Evolutionary conservation across 1,140 invertebrate genomes (phyloP), one percentile per base, ranked within the genome.

Genomic region (Lasioglossum baleicum): DNA sequence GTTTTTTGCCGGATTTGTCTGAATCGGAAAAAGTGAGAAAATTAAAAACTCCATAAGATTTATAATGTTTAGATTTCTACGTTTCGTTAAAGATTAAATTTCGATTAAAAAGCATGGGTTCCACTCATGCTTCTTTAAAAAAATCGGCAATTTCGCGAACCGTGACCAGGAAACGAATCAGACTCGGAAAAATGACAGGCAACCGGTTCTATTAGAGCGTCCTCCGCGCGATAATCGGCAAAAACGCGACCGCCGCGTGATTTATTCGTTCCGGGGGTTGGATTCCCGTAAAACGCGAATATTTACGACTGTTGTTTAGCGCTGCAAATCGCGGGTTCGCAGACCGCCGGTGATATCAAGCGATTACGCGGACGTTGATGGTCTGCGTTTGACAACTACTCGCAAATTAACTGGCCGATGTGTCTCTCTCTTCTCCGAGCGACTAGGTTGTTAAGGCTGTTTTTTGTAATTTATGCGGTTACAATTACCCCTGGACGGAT

Each of bases 161-260:
- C 75, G 66, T 61, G 44, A 61, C 75, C 75, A 76, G 75, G 75
- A 76, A 76, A 76, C 75, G 40, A 76, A 76, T 76, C 69, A 60
- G 70, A 26, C 17, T 15, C 17, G 5, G 63, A 48, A 76, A 70
- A 70, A 76, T 76, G 56, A 61, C 56, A 26, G 10, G 35, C 26
- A 70, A 76, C 75, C 66, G 75, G 75, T 76, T 70, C n/a, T 35
- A 48, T 69, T 48, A 61, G 17, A 31, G 44, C 58, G 69, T 13
- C 56, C 60, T 64, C 72, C 58, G 72, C 31, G 40, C 26, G 17
- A 1, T 35, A 31, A 35, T 15, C 44, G 11, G 15, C 40, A 76
- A 61, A 76, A 48, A 44, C 8, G 31, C 64, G 40, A 13, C 7
- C 22, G 35, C 22, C 17, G 8, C n/a, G 22, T 76, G 74, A 75